Evolutionary conservation across 2,888 invertebrate genomes (phyloP).

Genomic region (Chrysotoxum bicinctum): DNA sequence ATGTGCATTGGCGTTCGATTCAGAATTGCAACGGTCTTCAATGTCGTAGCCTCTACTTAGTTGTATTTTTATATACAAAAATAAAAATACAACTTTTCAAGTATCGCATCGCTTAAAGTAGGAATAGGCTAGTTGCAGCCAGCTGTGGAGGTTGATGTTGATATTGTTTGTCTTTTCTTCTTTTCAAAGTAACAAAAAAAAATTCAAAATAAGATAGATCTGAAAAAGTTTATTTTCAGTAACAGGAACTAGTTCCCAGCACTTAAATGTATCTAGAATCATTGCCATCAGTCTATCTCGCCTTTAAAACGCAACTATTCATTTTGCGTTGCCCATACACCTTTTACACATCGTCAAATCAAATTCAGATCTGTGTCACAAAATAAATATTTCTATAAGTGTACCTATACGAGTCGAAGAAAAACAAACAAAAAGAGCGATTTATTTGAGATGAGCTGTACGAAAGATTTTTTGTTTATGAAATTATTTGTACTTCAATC

Average conservation of each 20-base stretch:
- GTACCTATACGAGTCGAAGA: no score
- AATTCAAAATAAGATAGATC: not conserved
- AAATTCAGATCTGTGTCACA: constrained; percentile 16
- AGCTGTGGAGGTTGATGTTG: not conserved
- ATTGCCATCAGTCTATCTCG: not conserved
- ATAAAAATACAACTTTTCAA: constrained; percentile 14
- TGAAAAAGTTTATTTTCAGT: constrained; percentile 13
- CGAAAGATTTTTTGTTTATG: not conserved
- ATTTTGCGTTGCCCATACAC: constrained; percentile 2
- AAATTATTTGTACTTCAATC: constrained; percentile 6
- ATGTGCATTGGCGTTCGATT: not conserved
- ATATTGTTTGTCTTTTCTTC: not conserved
- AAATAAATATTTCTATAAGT: constrained; percentile 5
- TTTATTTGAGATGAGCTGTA: constrained; percentile 1
- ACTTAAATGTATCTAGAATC: not conserved
- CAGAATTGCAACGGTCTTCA: not conserved
- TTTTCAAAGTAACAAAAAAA: not conserved
- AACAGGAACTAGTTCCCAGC: constrained; percentile 4
- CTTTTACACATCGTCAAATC: constrained; percentile 2
- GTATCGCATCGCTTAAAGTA: constrained; percentile 1
- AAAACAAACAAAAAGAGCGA: not conserved
- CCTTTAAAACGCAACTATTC: not conserved
- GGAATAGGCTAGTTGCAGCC: constrained; percentile 5
- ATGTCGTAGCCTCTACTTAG: constrained; percentile 1
- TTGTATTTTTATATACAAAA: not conserved